These are phyloP conservation scores for Bruchidius siliquastri DNA, from an alignment of 2,888 invertebrate genomes.

Conservation along the genomic window DNA sequence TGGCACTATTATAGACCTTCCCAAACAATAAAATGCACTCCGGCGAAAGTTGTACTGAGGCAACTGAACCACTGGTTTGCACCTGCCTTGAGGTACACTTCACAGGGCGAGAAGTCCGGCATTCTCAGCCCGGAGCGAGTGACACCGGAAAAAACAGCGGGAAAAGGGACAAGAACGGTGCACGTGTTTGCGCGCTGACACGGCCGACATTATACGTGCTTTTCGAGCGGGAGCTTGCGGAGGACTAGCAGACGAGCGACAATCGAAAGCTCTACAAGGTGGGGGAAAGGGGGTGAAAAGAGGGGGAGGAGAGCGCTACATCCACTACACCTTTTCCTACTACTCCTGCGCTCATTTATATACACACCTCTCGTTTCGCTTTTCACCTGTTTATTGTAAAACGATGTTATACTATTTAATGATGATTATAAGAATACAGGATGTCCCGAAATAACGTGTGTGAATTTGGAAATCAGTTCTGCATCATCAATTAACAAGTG, in stretches of 20 bases:
- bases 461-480: no score
- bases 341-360: neutral
- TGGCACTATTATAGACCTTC: neutral
- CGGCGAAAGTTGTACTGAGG: neutral
- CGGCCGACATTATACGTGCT: conserved; percentile 25
- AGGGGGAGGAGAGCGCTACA: neutral
- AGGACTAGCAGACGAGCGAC: conserved; percentile 38
- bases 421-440: no score
- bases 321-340: neutral
- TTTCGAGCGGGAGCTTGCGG: conserved; percentile 37
- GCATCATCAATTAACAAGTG: no score
- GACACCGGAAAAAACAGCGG: neutral
- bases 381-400: neutral
- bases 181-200: neutral
- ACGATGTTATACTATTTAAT: no score
- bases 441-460: no score
- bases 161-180: neutral
- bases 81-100: neutral
- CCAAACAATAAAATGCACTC: neutral
- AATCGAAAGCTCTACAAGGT: conserved; percentile 35
- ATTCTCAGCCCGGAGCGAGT: neutral
- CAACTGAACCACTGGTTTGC: neutral
- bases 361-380: neutral
- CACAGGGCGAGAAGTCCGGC: neutral
- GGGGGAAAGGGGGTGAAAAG: conserved; percentile 24